Base-by-base conservation (phyloP, 2,797 vertebrate genomes). In the Molossus molossus region DNA sequence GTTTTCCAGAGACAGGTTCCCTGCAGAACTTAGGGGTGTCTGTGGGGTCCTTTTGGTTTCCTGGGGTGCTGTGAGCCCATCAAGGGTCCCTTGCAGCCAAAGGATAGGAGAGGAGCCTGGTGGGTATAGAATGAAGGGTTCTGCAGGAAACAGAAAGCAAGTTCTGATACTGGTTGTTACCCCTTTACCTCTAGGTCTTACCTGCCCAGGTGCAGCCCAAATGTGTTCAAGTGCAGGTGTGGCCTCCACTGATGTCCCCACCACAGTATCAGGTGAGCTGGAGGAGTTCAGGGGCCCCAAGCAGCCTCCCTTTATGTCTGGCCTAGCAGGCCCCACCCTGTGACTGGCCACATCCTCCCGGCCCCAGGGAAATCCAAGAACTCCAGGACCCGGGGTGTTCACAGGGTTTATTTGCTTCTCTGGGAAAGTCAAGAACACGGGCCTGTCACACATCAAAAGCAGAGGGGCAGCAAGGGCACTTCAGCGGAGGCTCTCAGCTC, bases 351-450 rank as follows among this genome's bases (percentile, higher is more conserved):
- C 90, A 0, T 82, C 97, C 83, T 48, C 76, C 87, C 77, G 20
- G 1, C 73, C n/a, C 67, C 9, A 40, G 55, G 90, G n/a, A 87
- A 73, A 93, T 6, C 60, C 97, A 96, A 92, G 87, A 57, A 96
- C 45, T 48, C 18, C 65, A 50, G 75, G 94, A 23, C 60, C 50
- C 25, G 15, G 85, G 96, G 97, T 96, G 93, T 93, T 98, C 97
- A 98, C 97, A 97, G 97, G 72, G 96, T 98, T 98, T 98, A 98
- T 98, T 98, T 96, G 98, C 98, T 98, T 85, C 60, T 98, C 97
- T 12, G 87, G 98, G 95, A 94, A 97, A 88, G 73, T 96, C 88
- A 55, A 84, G 98, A 98, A 98, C 97, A 97, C 9, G 94, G 95
- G 97, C 94, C 96, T 98, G 57, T 96, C 97, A 97, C 97, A 97